phyloP scores from a whole-genome alignment of 2,888 invertebrate species.

The Apamea sordens region DNA sequence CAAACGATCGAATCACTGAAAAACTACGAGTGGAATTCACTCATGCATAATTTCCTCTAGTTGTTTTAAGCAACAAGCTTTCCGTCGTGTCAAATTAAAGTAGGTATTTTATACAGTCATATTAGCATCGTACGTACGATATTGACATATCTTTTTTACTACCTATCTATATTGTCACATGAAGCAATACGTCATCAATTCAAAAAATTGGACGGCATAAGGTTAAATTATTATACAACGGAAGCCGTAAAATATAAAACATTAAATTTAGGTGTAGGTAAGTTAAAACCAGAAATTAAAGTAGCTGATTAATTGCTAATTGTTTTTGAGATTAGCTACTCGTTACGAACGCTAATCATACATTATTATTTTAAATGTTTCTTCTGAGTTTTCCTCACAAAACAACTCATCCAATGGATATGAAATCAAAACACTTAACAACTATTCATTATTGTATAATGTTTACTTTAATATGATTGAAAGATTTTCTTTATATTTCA shows the following conservation, averaged over 20 bases:
- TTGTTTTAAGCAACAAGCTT: not conserved
- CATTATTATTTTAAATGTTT: slow-evolving; percentile 21
- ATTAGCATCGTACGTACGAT: not conserved
- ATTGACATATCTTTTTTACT: not conserved
- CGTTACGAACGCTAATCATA: slow-evolving; percentile 11
- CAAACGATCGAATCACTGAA: not conserved
- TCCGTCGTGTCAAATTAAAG: not conserved
- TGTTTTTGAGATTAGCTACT: slow-evolving; percentile 5
- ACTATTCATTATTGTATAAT: slow-evolving; percentile 6
- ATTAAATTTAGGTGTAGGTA: not conserved
- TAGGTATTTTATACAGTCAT: not conserved
- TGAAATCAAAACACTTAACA: slow-evolving; percentile 18
- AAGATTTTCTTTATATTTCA: not conserved
- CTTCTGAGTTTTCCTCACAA: slow-evolving; percentile 17
- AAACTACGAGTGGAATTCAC: not conserved
- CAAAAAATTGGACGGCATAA: not conserved
- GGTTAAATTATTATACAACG: not conserved
- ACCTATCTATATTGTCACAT: not conserved
- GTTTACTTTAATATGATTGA: slow-evolving; percentile 17
- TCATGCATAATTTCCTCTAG: not conserved
- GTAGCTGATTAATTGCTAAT: not conserved
- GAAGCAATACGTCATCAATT: not conserved
- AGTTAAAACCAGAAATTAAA: slow-evolving; percentile 11
- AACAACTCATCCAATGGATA: slow-evolving; percentile 7
- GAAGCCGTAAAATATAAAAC: not conserved